Base-by-base conservation (phyloP, 1,140 invertebrate species). In the Drosophila bipectinata region DNA sequence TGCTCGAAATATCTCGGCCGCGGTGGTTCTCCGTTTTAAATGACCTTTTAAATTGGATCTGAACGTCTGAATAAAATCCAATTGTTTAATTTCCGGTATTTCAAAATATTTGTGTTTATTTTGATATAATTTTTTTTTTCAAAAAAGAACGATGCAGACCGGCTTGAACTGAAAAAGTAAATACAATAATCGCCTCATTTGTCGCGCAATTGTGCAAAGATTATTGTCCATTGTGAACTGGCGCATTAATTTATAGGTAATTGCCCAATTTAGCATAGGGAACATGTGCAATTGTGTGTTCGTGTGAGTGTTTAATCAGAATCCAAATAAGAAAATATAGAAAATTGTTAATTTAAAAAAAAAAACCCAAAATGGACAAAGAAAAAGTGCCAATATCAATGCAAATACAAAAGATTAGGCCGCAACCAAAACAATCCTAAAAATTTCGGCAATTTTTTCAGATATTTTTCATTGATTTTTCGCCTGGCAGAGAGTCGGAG, bases 381-480 rank as follows among this genome's bases (percentile, higher is more conserved):
- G 1, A 0, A 39, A 18, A 21, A 21, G 21, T 3, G 21, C 1
- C 21, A 21, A 21, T 21, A 21, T 21, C 21, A 21, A 21, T 21
- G 21, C 21, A 21, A 21, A 7, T 26, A 0, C 0, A 44, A 39
- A 39, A 49, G 30, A 57, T 28, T 12, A 73, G 30, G 62, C 32
- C 51, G 45, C 54, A 45, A 32, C 32, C 63, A 77, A 49, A 81
- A 64, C 67, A 74, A 78, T 59, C 63, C 51, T n/a, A 54, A 76
- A 62, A 72, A 56, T 82, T 85, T 78, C 56, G 79, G 67, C 56
- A 88, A 67, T 78, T 87, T 85, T 87, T 88, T 41, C 79, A 82
- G 64, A 87, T 87, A 87, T 88, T 82, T 85, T 87, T 87, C 82
- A 87, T 87, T 87, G 82, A 87, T 87, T 87, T 87, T 87, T 87